Conservation (phyloP, 2,888 invertebrate species). For the Lycocerus yunnanus region DNA sequence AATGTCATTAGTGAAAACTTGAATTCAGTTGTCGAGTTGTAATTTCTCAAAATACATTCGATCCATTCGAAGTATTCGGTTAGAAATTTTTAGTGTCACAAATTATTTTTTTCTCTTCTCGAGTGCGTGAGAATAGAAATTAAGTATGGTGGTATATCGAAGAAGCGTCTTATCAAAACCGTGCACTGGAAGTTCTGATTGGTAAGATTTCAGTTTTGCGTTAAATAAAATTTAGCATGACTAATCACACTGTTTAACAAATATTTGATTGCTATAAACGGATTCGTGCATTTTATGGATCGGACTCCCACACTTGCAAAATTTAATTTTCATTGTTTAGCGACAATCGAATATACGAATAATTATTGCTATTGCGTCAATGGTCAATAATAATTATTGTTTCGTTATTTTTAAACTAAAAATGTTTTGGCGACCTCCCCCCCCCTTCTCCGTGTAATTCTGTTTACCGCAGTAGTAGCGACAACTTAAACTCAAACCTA, state of each 20-base stretch:
- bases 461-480: too few relatives aligned
- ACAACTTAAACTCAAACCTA: too few relatives aligned
- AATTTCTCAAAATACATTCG: slow-evolving; percentile 16
- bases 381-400: background rate
- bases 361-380: background rate
- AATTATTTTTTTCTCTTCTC: slow-evolving; percentile 9
- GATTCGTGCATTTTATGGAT: background rate
- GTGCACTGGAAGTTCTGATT: slow-evolving; percentile 50
- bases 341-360: background rate
- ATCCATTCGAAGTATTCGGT: background rate
- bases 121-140: slow-evolving; percentile 39
- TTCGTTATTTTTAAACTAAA: background rate
- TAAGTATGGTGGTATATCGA: slow-evolving; percentile 53
- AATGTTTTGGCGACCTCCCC: too few relatives aligned
- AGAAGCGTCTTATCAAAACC: slow-evolving; percentile 45
- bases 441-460: too few relatives aligned
- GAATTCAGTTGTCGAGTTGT: slow-evolving; percentile 18
- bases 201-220: slow-evolving; percentile 38
- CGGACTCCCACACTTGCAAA: background rate
- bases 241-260: background rate
- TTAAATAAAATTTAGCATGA: background rate
- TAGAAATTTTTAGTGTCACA: background rate
- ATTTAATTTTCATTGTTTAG: background rate
- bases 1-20: slow-evolving; percentile 37
- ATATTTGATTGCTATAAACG: background rate